Evolutionary conservation across 2,888 invertebrate species (phyloP), one percentile per base, ranked within the genome.

Genomic region (Ornithoptera alexandrae): DNA sequence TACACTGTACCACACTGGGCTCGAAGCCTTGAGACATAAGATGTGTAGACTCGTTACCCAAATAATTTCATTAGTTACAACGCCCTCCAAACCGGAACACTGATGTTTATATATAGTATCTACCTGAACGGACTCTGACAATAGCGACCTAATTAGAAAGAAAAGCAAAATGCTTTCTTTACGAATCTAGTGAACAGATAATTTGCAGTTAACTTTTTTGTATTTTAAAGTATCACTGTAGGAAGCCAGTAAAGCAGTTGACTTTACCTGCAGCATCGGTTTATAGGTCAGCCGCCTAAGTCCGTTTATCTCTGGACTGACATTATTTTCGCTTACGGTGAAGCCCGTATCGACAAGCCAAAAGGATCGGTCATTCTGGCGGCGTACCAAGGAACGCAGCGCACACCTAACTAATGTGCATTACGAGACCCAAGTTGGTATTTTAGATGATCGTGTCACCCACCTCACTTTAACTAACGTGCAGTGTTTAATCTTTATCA

Each of bases 291-390:
- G 81, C 80, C 85, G 87, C 85, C 85, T 86, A 89, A 90, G 91
- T 92, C 90, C 91, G 89, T 92, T 91, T 90, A 86, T 92, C 92
- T 92, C 87, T 88, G 86, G 87, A 90, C 87, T 88, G 90, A 90
- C 90, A 90, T 92, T 91, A 92, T 89, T 91, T 89, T 88, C 83
- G 84, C 85, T 85, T 82, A 81, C 87, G 84, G 82, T 82, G 86
- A 84, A 85, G 85, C 83, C 82, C 83, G 83, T 86, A 89, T 88
- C 89, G 87, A 90, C 87, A 89, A 87, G 92, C 92, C 92, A 92
- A 92, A 90, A 91, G 90, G 90, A 89, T 88, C 87, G 87, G 85
- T 83, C 85, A 84, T 91, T 92, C 90, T 92, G 92, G 92, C 92
- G 79, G 82, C 83, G 90, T 90, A 91, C 92, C 92, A 92, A 92